Conservation (phyloP, 2,888 invertebrate genomes). For the Synergus laeviventris region DNA sequence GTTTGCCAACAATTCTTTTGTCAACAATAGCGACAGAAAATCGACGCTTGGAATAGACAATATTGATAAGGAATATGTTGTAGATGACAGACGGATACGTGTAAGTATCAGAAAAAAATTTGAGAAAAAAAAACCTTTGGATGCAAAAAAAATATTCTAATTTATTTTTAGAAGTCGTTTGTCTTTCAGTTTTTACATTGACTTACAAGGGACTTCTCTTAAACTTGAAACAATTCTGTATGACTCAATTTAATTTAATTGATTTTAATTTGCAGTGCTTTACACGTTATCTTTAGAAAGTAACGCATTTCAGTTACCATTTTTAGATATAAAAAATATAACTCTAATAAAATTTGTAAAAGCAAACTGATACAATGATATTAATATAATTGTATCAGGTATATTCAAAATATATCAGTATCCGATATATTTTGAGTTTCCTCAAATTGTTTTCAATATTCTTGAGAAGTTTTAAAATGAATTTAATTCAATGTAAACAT, state of each 20-base stretch:
- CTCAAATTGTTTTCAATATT: background rate
- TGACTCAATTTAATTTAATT: background rate
- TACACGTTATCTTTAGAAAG: background rate
- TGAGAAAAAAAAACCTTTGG: background rate
- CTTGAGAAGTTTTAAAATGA: background rate
- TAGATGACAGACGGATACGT: conserved; percentile 87
- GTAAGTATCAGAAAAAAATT: conserved; percentile 77
- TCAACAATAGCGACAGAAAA: conserved; percentile 88
- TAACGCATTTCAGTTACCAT: too few species aligned
- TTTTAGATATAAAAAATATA: background rate
- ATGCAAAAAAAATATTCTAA: background rate
- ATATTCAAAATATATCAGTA: too few species aligned
- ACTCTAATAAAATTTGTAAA: too few species aligned
- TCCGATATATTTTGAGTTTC: background rate
- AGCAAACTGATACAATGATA: too few species aligned
- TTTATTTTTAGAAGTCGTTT: background rate
- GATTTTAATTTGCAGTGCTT: background rate
- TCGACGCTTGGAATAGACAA: conserved; percentile 95
- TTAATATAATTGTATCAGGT: too few species aligned
- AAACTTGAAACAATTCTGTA: background rate
- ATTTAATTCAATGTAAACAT: background rate
- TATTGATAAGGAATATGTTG: conserved; percentile 87
- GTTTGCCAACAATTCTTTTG: conserved; percentile 92
- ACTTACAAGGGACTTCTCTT: background rate
- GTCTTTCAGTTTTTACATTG: background rate